Evolutionary conservation across 2,113 vertebrate species (phyloP).

Genomic region (Ornithorhynchus anatinus): DNA sequence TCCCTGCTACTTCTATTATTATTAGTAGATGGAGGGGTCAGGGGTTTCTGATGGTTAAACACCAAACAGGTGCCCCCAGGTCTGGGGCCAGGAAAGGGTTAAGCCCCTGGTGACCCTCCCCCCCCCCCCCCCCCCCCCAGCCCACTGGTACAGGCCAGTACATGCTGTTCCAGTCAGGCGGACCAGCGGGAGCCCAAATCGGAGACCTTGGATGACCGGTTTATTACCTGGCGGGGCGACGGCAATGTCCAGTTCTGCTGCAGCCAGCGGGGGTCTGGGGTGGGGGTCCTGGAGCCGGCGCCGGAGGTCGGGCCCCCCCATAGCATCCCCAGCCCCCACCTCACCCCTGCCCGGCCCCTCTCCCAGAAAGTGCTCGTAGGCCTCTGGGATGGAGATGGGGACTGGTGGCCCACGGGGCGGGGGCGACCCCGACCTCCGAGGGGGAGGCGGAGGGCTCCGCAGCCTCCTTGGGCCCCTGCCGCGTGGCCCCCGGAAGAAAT

Average conservation of each 20-base stretch:
- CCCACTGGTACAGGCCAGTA: no score
- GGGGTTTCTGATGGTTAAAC: no score
- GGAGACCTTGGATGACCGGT: no score
- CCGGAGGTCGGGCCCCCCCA: background rate
- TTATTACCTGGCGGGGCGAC: background rate
- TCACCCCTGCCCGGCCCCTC: background rate
- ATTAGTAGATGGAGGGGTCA: background rate
- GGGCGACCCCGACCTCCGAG: background rate
- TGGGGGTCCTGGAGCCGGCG: background rate
- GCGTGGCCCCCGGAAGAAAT: constrained; percentile 74
- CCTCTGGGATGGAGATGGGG: constrained; percentile 64
- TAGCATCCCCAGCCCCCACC: background rate
- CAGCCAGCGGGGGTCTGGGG: background rate
- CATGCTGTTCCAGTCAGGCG: background rate
- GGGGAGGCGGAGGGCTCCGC: background rate
- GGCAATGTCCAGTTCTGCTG: background rate
- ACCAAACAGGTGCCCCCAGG: no score
- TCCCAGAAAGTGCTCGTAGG: constrained; percentile 75
- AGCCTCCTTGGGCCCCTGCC: background rate
- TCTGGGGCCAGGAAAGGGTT: background rate
- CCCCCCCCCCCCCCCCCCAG: no score
- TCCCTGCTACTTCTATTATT: no score
- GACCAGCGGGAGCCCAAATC: background rate
- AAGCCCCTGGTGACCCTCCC: no score
- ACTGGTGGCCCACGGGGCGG: background rate